phyloP scores from a whole-genome alignment of 2,888 invertebrate genomes.

The Coecobrya sp. region DNA sequence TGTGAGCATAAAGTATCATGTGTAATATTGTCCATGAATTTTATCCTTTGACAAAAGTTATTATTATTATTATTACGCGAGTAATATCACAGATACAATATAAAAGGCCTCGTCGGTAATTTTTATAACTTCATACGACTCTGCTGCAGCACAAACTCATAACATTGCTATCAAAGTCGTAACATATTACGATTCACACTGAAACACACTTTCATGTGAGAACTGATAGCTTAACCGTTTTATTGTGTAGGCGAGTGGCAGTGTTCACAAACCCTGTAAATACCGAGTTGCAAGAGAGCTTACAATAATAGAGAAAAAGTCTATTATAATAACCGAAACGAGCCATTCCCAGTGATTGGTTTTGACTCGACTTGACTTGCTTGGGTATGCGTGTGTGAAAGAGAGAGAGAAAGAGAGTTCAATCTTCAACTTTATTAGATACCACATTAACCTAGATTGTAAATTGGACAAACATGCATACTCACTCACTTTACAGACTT shows the following conservation, averaged over 20 bases:
- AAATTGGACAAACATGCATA: conserved; percentile 68
- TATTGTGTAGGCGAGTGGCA: conserved; percentile 5
- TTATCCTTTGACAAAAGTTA: conserved; percentile 60
- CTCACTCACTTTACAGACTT: not conserved
- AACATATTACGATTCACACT: not conserved
- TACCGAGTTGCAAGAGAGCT: not conserved
- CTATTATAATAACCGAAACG: conserved; percentile 62
- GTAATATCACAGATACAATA: conserved; percentile 12
- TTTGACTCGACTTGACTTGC: conserved; percentile 44
- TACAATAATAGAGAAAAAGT: not conserved
- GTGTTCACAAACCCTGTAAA: not conserved
- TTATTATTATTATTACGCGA: conserved; percentile 46
- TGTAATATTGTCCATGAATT: conserved; percentile 63
- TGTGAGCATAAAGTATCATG: conserved; percentile 34
- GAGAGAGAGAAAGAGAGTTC: not conserved
- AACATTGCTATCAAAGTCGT: conserved; percentile 2
- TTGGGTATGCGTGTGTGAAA: not conserved
- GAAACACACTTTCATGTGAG: conserved; percentile 30
- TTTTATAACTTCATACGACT: conserved; percentile 51
- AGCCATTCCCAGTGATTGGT: conserved; percentile 72
- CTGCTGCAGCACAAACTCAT: not conserved
- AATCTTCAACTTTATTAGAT: conserved; percentile 72
- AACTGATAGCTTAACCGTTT: conserved; percentile 47
- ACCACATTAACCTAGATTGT: conserved; percentile 73
- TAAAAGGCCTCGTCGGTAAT: conserved; percentile 31